Percentiles rank a stretch among this genome's conserved stretches.
Evolutionary conservation across 1,140 invertebrate genomes (phyloP).

Genomic region (Monomorium pharaonis): DNA sequence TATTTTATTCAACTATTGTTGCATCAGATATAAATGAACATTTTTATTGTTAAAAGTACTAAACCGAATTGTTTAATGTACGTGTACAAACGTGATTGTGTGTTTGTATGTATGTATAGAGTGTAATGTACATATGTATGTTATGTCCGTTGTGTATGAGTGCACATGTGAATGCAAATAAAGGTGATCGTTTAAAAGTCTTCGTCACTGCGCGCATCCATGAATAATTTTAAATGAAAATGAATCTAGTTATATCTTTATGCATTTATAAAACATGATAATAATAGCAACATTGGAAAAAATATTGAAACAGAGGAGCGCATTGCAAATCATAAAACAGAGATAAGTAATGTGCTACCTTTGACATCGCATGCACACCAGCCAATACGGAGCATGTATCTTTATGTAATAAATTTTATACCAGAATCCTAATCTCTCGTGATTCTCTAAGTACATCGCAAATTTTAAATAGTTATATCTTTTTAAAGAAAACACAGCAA

Average conservation of each 20-base stretch:
- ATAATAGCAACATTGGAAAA: constrained; percentile 63
- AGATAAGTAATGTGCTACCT: constrained; percentile 50
- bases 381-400: constrained; percentile 62
- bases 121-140: constrained; percentile 17
- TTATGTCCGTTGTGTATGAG: constrained; percentile 19
- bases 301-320: constrained; percentile 39
- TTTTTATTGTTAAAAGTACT: constrained; percentile 78
- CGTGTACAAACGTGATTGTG: constrained; percentile 59
- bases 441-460: constrained; percentile 67
- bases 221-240: constrained; percentile 62
- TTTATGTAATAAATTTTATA: constrained; percentile 40
- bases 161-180: constrained; percentile 37
- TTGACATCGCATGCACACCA: constrained; percentile 59
- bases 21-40: constrained; percentile 82
- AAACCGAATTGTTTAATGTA: constrained; percentile 77
- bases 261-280: constrained; percentile 57
- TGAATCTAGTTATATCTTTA: constrained; percentile 61
- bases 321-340: constrained; percentile 45
- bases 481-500: constrained; percentile 60
- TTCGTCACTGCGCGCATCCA: constrained; percentile 34
- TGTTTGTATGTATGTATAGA: background rate
- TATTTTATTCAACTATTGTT: constrained; percentile 81
- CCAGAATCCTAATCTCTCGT: constrained; percentile 25
- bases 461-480: constrained; percentile 36
- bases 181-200: constrained; percentile 44